Conservation (phyloP, 2,797 vertebrate genomes). For the Hirundo rustica region DNA sequence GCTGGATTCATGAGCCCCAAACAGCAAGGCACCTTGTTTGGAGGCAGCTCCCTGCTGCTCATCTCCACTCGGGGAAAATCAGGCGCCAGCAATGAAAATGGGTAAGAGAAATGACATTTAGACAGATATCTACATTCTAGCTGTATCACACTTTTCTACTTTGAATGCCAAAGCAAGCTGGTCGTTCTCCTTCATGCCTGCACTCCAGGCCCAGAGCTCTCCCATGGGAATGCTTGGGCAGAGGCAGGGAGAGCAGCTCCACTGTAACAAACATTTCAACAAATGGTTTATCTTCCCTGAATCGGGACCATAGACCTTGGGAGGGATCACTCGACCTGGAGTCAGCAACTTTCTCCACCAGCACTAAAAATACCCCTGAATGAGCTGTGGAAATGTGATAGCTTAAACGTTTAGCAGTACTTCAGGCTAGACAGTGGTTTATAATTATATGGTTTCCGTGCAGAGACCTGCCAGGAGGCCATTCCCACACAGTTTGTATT, state of each 20-base stretch:
- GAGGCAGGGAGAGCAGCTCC: neutral
- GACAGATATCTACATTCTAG: neutral
- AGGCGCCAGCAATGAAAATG: neutral
- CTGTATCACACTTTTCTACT: neutral
- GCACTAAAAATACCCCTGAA: conserved; percentile 46
- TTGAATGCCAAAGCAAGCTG: neutral
- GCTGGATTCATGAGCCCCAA: neutral
- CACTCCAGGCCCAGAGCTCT: no score
- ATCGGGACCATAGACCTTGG: neutral
- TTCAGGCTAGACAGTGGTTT: conserved; percentile 49
- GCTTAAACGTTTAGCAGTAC: neutral
- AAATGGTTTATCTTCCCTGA: neutral
- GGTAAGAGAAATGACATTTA: neutral
- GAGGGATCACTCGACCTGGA: neutral
- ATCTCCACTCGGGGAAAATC: neutral
- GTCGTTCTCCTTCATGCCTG: neutral
- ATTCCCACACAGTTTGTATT: neutral
- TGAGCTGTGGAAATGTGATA: neutral
- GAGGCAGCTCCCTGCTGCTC: neutral
- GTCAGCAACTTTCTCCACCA: conserved; percentile 36
- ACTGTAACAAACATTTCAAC: neutral
- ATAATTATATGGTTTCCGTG: neutral
- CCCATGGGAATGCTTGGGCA: neutral
- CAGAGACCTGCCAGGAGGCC: conserved; percentile 1
- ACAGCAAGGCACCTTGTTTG: fast-evolving